Conservation (phyloP, 1,140 invertebrate genomes). For the Rhagoletis pomonella region DNA sequence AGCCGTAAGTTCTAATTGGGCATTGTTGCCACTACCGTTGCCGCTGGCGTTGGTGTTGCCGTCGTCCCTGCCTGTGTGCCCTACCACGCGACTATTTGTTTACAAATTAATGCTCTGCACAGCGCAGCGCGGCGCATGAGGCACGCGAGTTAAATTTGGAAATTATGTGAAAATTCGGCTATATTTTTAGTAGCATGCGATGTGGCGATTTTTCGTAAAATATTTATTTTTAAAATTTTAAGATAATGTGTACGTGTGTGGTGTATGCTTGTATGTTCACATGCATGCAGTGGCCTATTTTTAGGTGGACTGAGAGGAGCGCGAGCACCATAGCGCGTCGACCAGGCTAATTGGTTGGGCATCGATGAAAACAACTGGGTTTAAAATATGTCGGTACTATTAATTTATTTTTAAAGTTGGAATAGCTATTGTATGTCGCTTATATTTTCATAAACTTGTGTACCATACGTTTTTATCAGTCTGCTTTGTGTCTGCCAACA, state of each 20-base stretch:
- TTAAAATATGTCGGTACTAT: too few species aligned
- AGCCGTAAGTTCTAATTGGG: not conserved
- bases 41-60: not conserved
- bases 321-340: not conserved
- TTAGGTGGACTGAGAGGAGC: not conserved
- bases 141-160: conserved; percentile 55
- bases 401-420: not conserved
- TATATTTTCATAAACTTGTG: not conserved
- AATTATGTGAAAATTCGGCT: conserved; percentile 52
- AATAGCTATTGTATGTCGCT: not conserved
- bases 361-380: not conserved
- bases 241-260: not conserved
- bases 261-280: not conserved
- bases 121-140: not conserved
- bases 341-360: not conserved
- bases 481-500: not conserved
- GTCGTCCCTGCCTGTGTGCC: not conserved
- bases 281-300: conserved; percentile 2
- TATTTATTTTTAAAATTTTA: conserved; percentile 34
- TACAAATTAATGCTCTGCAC: conserved; percentile 19
- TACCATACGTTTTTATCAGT: not conserved
- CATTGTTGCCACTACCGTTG: not conserved
- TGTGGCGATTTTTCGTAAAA: conserved; percentile 34
- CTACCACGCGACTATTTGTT: not conserved
- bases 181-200: conserved; percentile 30